Percentiles rank a stretch among this genome's conserved stretches.
Evolutionary conservation across 1,140 invertebrate genomes (phyloP).

Genomic region (Lordiphosa mommai): DNA sequence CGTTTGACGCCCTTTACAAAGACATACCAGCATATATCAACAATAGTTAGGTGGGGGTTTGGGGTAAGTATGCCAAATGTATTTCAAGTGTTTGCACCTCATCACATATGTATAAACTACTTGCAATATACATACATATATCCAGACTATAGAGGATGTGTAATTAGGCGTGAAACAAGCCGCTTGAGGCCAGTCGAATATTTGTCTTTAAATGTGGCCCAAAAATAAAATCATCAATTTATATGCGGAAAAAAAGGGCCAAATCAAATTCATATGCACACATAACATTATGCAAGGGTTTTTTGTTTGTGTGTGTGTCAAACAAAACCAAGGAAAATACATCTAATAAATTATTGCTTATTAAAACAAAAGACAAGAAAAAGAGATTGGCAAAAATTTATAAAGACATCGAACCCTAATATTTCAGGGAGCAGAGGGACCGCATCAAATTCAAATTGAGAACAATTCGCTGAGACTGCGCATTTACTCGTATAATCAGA

Average conservation of each 20-base stretch:
- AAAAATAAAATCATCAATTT: conserved; percentile 33
- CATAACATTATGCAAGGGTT: conserved; percentile 53
- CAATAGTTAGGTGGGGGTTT: conserved; percentile 21
- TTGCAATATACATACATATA: too few species aligned
- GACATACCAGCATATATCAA: conserved; percentile 45
- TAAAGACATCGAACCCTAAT: too few species aligned
- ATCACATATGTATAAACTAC: conserved; percentile 29
- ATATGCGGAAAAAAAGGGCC: conserved; percentile 38
- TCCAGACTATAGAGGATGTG: conserved; percentile 17
- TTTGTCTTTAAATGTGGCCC: conserved; percentile 38
- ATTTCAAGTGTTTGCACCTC: conserved; percentile 37
- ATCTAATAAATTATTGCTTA: conserved; percentile 63
- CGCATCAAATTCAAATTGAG: conserved; percentile 78
- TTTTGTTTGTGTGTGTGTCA: conserved; percentile 9
- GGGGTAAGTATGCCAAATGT: conserved; percentile 5
- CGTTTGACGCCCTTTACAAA: conserved; percentile 30
- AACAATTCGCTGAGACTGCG: conserved; percentile 74
- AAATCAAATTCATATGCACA: conserved; percentile 61
- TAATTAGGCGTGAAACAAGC: conserved; percentile 62
- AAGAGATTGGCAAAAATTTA: too few species aligned
- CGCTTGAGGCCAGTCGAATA: conserved; percentile 18
- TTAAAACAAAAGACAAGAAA: conserved; percentile 55
- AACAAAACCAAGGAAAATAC: conserved; percentile 7
- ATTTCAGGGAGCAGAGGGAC: conserved; percentile 56
- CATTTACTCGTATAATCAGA: conserved; percentile 78